Conservation (phyloP, 2,113 vertebrate species). For the Oryctolagus cuniculus region mOryCun1.1 NC_091437.1:4206501-4207000, state of each 20-base stretch:
- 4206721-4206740: background rate
- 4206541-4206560: constrained; percentile 18
- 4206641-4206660: too few species aligned
- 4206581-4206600: background rate
- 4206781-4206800: background rate
- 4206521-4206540: constrained; percentile 43
- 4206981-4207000: background rate
- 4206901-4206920: constrained; percentile 52
- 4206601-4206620: background rate
- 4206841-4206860: constrained; percentile 23
- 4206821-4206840: background rate
- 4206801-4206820: background rate
- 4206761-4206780: background rate
- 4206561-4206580: background rate
- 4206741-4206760: constrained; percentile 45
- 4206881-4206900: background rate
- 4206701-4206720: background rate
- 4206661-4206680: background rate
- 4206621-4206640: background rate
- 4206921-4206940: constrained; percentile 19
- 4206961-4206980: background rate
- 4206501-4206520: background rate
- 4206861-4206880: background rate
- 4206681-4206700: background rate
- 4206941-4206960: constrained; percentile 33